phyloP scores from a whole-genome alignment of 2,888 invertebrate genomes.

The Eurois occulta region DNA sequence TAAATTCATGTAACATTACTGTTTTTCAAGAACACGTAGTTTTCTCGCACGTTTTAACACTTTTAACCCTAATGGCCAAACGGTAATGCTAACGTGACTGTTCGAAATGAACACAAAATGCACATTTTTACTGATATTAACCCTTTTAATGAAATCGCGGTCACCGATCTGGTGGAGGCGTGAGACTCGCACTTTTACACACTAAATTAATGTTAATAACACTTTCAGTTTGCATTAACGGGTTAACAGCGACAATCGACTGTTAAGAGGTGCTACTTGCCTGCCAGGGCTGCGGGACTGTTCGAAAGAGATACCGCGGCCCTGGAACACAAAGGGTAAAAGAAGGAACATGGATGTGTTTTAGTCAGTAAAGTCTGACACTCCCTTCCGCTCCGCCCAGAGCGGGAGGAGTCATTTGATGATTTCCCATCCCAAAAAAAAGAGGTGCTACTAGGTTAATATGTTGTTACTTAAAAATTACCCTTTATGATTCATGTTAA shows the following conservation, averaged over 20 bases:
- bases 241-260: constrained; percentile 42
- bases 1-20: background rate
- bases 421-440: too few species aligned
- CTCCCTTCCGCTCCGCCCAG: too few species aligned
- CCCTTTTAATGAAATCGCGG: constrained; percentile 43
- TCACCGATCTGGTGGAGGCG: constrained; percentile 33
- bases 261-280: constrained; percentile 20
- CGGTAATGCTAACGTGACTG: constrained; percentile 27
- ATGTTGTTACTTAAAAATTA: constrained; percentile 30
- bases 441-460: too few species aligned
- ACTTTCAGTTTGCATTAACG: constrained; percentile 49
- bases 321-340: too few species aligned
- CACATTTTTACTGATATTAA: constrained; percentile 36
- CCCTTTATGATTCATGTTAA: background rate
- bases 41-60: constrained; percentile 20
- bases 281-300: too few species aligned
- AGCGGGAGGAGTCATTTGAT: too few species aligned
- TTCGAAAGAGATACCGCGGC: too few species aligned
- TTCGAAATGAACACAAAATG: constrained; percentile 26
- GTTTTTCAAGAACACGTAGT: constrained; percentile 16
- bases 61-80: constrained; percentile 30
- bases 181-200: constrained; percentile 41
- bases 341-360: too few species aligned
- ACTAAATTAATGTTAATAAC: constrained; percentile 51
- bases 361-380: too few species aligned